Conservation (phyloP, 2,888 invertebrate genomes). For the Cryptophagus acutangulus region DNA sequence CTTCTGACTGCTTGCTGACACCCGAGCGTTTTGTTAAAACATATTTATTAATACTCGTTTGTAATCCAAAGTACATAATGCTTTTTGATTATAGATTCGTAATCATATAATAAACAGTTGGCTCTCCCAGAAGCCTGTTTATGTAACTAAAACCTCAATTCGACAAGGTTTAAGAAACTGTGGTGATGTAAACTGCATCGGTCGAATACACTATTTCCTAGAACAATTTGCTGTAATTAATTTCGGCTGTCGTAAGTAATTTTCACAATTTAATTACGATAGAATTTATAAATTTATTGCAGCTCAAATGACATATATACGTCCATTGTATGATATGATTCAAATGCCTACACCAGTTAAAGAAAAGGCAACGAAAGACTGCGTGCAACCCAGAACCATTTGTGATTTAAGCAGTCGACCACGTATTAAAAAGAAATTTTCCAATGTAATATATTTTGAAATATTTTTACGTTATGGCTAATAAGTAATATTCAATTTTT, state of each 20-base stretch:
- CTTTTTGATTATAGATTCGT: constrained; percentile 47
- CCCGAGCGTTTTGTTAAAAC: constrained; percentile 6
- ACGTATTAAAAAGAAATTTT: constrained; percentile 49
- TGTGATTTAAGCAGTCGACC: background rate
- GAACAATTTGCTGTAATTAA: constrained; percentile 62
- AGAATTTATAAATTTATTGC: constrained; percentile 6
- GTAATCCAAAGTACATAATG: background rate
- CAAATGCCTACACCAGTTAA: constrained; percentile 23
- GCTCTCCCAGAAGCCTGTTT: constrained; percentile 52
- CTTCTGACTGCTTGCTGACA: too few species aligned
- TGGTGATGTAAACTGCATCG: constrained; percentile 60
- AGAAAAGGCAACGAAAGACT: constrained; percentile 26
- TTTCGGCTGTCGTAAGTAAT: constrained; percentile 54
- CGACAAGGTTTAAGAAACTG: constrained; percentile 56
- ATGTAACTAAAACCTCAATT: constrained; percentile 56
- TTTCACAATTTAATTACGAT: constrained; percentile 8
- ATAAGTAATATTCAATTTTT: too few species aligned
- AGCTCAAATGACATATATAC: constrained; percentile 43
- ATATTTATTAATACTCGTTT: background rate
- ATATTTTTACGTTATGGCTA: constrained; percentile 3
- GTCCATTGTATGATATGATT: constrained; percentile 40
- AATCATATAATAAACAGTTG: constrained; percentile 56
- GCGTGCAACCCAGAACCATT: background rate
- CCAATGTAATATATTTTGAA: constrained; percentile 43
- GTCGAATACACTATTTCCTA: constrained; percentile 56